These are phyloP conservation scores for Eurystomus glaucurus DNA, from an alignment of 2,797 vertebrate species.

Conservation along the genomic window DNA sequence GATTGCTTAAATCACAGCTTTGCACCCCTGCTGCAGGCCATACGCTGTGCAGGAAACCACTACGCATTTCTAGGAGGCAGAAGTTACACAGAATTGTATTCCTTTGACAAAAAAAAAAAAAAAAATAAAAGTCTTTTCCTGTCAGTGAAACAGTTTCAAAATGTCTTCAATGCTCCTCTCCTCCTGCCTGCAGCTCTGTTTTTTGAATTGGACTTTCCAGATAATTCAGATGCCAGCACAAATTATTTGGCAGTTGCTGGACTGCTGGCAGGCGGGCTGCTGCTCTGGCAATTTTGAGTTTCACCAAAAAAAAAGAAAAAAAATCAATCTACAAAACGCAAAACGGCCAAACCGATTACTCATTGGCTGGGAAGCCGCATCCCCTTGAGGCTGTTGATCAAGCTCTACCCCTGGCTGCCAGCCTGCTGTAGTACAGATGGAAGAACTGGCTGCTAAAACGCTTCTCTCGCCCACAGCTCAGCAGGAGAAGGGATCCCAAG, in stretches of 20 bases:
- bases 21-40: neutral
- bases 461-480: constrained; percentile 65
- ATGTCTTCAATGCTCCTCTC: neutral
- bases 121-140: neutral
- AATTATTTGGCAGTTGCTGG: constrained; percentile 73
- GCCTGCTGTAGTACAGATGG: constrained; percentile 80
- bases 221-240: constrained; percentile 46
- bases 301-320: constrained; percentile 29
- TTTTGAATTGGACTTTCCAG: constrained; percentile 12
- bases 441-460: constrained; percentile 65
- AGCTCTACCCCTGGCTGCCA: constrained; percentile 72
- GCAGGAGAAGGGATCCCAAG: constrained; percentile 62
- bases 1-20: neutral
- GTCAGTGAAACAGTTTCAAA: constrained; percentile 10
- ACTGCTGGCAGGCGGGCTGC: constrained; percentile 76
- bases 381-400: constrained; percentile 69
- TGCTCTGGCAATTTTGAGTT: constrained; percentile 67
- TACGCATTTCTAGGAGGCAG: neutral
- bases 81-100: neutral
- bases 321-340: constrained; percentile 74
- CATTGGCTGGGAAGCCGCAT: constrained; percentile 76
- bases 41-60: neutral
- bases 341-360: constrained; percentile 78
- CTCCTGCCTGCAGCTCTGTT: neutral
- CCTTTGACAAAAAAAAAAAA: neutral